phyloP scores from a whole-genome alignment of 2,888 invertebrate genomes.

The Acleris laterana region DNA sequence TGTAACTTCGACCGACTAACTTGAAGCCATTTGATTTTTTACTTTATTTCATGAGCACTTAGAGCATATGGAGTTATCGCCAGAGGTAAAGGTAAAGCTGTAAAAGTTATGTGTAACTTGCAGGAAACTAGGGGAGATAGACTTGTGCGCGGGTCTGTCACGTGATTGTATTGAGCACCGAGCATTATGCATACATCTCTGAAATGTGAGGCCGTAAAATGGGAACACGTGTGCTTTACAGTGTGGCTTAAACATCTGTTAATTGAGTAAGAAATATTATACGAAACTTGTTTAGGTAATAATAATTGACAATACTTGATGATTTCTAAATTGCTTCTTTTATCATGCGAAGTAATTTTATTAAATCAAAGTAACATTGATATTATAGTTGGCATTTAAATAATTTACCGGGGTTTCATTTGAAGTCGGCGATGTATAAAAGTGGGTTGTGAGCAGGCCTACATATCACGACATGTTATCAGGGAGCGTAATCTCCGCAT shows the following conservation, averaged over 20 bases:
- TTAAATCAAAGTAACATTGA: too few species aligned
- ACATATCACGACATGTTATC: slow-evolving; percentile 14
- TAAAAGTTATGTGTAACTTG: slow-evolving; percentile 65
- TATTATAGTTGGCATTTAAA: too few species aligned
- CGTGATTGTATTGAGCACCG: slow-evolving; percentile 72
- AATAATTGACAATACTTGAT: too few species aligned
- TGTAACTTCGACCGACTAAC: slow-evolving; percentile 45
- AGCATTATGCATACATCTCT: slow-evolving; percentile 62
- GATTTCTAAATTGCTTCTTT: too few species aligned
- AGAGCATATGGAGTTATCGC: slow-evolving; percentile 42
- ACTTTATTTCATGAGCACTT: slow-evolving; percentile 54
- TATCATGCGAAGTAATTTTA: too few species aligned
- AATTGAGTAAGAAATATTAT: background rate
- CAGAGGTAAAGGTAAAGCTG: slow-evolving; percentile 51
- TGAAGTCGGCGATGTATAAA: too few species aligned
- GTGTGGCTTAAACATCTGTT: background rate
- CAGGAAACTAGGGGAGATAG: slow-evolving; percentile 79
- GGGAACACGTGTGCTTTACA: slow-evolving; percentile 57
- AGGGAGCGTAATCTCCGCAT: slow-evolving; percentile 51
- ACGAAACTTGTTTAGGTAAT: too few species aligned
- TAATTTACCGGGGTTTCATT: too few species aligned
- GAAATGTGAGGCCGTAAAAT: slow-evolving; percentile 53
- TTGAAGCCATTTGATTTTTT: slow-evolving; percentile 52
- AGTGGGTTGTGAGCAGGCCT: background rate
- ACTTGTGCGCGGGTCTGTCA: slow-evolving; percentile 63